phyloP scores from a whole-genome alignment of 2,797 vertebrate species.

The Argyrosomus regius region DNA sequence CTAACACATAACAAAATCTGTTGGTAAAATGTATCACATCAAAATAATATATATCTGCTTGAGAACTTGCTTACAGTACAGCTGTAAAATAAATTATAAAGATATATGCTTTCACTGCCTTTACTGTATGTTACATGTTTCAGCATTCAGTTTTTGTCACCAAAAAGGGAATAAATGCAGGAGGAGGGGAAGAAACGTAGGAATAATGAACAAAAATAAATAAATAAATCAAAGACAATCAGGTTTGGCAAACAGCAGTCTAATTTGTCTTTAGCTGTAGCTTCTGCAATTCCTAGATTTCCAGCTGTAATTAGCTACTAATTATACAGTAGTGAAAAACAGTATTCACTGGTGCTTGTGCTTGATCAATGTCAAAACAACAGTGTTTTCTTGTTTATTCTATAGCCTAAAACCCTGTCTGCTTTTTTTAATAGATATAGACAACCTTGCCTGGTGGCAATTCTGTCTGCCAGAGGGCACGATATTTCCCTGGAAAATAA shows the following conservation, averaged over 20 bases:
- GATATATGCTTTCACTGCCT: neutral
- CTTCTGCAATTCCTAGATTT: neutral
- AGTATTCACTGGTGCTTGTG: neutral
- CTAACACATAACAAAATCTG: slow-evolving; percentile 9
- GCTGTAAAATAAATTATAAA: neutral
- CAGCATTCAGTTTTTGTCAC: neutral
- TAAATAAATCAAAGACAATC: neutral
- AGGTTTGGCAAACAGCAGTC: neutral
- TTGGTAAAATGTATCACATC: neutral
- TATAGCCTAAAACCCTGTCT: neutral
- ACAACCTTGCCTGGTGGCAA: too few relatives aligned
- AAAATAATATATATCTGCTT: neutral
- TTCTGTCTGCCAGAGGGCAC: too few relatives aligned
- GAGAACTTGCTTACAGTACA: neutral
- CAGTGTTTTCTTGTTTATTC: slow-evolving; percentile 6
- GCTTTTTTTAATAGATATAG: neutral
- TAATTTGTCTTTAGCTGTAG: neutral
- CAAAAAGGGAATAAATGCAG: neutral
- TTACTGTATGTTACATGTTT: neutral
- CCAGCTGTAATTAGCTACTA: neutral
- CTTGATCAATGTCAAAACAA: slow-evolving; percentile 8
- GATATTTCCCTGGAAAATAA: too few relatives aligned
- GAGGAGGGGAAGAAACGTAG: neutral
- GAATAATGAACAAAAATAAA: neutral
- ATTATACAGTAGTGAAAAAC: slow-evolving; percentile 13